Evolutionary conservation across 2,888 invertebrate genomes (phyloP).

Genomic region (Lamellibrachia columna): DNA sequence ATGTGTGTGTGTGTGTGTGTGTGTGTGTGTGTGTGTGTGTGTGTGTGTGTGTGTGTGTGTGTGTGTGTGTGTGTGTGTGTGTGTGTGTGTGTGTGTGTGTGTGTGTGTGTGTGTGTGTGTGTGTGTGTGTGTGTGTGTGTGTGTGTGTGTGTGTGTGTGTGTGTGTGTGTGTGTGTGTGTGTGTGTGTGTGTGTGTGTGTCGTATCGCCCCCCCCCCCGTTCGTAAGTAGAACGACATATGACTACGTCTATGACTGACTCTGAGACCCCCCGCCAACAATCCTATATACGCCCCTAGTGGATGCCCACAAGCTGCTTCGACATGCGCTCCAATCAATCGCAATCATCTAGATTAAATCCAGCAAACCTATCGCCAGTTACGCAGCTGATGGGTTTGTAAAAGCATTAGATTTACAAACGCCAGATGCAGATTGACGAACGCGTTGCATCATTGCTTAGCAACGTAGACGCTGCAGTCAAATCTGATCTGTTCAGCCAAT

Average conservation of each 20-base stretch:
- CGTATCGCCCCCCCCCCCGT: too few relatives aligned
- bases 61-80: too few relatives aligned
- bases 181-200: background rate
- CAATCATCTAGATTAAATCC: constrained; percentile 7
- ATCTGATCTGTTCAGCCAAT: background rate
- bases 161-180: too few relatives aligned
- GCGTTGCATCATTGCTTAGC: background rate
- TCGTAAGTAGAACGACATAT: too few relatives aligned
- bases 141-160: background rate
- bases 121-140: too few relatives aligned
- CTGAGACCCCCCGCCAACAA: background rate
- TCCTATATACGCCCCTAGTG: background rate
- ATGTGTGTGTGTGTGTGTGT: too few relatives aligned
- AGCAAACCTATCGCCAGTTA: background rate
- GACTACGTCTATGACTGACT: too few relatives aligned
- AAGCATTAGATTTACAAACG: background rate
- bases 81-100: background rate
- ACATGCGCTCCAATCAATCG: background rate
- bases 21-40: too few relatives aligned
- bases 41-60: background rate
- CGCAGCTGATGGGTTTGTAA: background rate
- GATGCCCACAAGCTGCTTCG: background rate
- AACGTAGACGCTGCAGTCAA: background rate
- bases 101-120: too few relatives aligned
- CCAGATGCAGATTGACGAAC: background rate